Base-by-base conservation (phyloP, 2,888 invertebrate species). In the Molanna angustata region DNA sequence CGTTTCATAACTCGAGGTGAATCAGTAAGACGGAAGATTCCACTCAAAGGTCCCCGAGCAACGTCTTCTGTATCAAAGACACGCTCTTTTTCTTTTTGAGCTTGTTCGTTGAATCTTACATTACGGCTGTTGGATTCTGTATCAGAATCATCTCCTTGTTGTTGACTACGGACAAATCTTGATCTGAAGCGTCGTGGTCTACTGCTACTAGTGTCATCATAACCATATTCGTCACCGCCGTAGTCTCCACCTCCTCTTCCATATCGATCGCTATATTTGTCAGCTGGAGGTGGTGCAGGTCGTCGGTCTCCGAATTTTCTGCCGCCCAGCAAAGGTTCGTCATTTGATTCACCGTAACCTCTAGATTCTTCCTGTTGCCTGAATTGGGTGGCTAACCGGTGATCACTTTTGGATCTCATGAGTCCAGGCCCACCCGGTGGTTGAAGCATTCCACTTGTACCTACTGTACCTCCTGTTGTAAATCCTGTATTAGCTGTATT, bases 361-460 rank as follows among this genome's bases (percentile, higher is more conserved):
- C 46, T 49, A 60, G 79, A 79, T 65, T 90, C 89, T 68, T 91
- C 90, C 68, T 91, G 90, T 65, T 90, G 88, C 27, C 93, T 83
- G 72, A 91, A 93, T 66, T 94, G 94, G 0, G 90, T 76, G 7
- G 94, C 92, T 57, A 95, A 73, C 33, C 94, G 83, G 70, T 94
- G 94, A 67, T 95, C 94, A 68, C 94, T 94, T 71, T 95, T 94
- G 57, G 93, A 94, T 60, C 94, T 80, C 82, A 94, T 93, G 14
- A 95, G 73, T 1, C 93, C 93, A 39, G 88, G 88, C 4, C 80
- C 78, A 33, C 74, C 72, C 44, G 83, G 83, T 11, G 82, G 79
- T 45, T 81, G 83, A 45, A 85, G 69, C 56, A 83, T 73, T 52
- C 74, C 73, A 19, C 78, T 74, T 41, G 71, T 71, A 55, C 72